Conservation (phyloP, 1,140 invertebrate genomes). For the Mya arenaria region DNA sequence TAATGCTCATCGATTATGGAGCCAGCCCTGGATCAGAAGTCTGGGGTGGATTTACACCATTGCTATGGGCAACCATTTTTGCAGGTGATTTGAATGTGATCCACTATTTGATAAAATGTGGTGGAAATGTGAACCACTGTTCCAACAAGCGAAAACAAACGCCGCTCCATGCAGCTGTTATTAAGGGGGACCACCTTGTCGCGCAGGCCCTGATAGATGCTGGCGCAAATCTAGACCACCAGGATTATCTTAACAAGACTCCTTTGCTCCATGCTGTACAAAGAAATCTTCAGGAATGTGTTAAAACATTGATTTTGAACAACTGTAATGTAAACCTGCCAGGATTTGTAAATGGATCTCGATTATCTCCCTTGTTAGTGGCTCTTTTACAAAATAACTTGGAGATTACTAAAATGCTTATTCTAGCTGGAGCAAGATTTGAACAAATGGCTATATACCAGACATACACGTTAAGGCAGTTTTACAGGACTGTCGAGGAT, state of each 20-base stretch:
- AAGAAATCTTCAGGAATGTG: slow-evolving; percentile 41
- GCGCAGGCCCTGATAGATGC: slow-evolving; percentile 44
- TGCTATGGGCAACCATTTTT: slow-evolving; percentile 63
- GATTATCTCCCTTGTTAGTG: slow-evolving; percentile 60
- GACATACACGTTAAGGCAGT: slow-evolving; percentile 58
- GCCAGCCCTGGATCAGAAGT: slow-evolving; percentile 58
- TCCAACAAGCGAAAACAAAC: slow-evolving; percentile 64
- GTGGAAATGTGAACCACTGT: slow-evolving; percentile 55
- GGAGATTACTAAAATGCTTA: slow-evolving; percentile 64
- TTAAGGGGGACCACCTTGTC: slow-evolving; percentile 47
- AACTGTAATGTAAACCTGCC: slow-evolving; percentile 63
- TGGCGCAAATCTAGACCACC: slow-evolving; percentile 56
- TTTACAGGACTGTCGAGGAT: slow-evolving; percentile 61
- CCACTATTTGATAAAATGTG: slow-evolving; percentile 52
- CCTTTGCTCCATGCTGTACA: slow-evolving; percentile 63
- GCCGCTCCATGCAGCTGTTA: slow-evolving; percentile 63
- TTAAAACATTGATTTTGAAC: slow-evolving; percentile 53
- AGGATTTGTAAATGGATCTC: slow-evolving; percentile 60
- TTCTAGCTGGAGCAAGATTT: slow-evolving; percentile 66
- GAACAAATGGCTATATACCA: slow-evolving; percentile 57
- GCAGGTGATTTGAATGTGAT: slow-evolving; percentile 55
- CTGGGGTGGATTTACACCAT: slow-evolving; percentile 66
- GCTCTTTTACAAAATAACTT: slow-evolving; percentile 61
- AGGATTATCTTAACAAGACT: slow-evolving; percentile 63
- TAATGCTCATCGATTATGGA: slow-evolving; percentile 43